Conservation (phyloP, 2,113 vertebrate species). For the Nycticorax nycticorax region DNA sequence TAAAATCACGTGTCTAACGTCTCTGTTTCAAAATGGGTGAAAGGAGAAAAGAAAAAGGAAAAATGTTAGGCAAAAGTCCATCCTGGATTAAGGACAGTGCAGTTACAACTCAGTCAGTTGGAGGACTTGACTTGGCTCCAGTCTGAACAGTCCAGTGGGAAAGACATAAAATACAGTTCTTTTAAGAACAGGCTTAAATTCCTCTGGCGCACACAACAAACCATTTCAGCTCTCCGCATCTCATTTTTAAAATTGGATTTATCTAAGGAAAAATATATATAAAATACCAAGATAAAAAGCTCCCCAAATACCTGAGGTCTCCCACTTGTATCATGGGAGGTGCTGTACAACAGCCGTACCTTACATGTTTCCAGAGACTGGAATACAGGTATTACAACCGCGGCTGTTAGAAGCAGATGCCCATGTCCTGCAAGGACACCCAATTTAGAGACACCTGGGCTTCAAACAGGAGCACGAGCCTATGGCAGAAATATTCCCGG, state of each 20-base stretch:
- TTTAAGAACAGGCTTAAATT: background rate
- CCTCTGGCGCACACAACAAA: background rate
- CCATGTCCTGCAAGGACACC: background rate
- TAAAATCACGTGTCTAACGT: background rate
- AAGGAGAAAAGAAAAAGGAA: background rate
- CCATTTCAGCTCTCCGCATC: background rate
- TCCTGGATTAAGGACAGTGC: background rate
- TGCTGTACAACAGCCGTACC: fast-evolving
- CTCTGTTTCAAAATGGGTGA: background rate
- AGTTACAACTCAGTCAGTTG: background rate
- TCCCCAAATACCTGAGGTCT: background rate
- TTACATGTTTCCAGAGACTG: fast-evolving
- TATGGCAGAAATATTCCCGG: background rate
- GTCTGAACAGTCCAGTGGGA: background rate
- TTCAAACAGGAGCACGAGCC: fast-evolving
- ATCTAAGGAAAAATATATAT: background rate
- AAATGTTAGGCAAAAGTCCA: fast-evolving
- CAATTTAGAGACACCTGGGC: background rate
- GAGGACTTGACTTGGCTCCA: background rate
- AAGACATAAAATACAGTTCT: background rate
- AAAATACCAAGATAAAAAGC: background rate
- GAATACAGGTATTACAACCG: background rate
- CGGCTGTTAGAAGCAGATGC: background rate
- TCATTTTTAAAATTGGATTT: background rate
- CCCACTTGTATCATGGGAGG: fast-evolving